Evolutionary conservation across 2,113 vertebrate species (phyloP), one percentile per base, ranked within the genome.

Genomic region (Athene cunicularia): DNA sequence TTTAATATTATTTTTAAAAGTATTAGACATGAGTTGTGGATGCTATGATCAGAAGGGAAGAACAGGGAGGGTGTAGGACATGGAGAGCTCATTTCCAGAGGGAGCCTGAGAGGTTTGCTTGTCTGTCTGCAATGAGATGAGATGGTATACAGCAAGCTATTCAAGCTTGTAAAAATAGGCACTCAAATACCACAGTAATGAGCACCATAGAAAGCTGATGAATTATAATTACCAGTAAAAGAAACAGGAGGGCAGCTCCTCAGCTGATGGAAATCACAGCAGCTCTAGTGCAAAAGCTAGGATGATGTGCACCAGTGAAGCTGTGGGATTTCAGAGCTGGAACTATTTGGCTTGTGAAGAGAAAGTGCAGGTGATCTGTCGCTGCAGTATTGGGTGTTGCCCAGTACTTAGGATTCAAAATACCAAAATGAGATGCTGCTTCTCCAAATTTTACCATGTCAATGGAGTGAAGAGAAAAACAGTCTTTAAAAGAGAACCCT

Each of bases 191-290:
- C 73, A 75, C 73, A 37, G 64, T 82, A 91, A 94, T 82, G 94
- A 97, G 89, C 76, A 70, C 80, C 84, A 87, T 2, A 75, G 89
- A 96, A 93, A 95, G 83, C 80, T 93, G 96, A 95, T 68, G 83
- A 91, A 80, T 96, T 93, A 80, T 95, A 94, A 96, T 94, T 91
- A 50, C 28, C 60, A 77, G 59, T 33, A 27, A 84, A 79, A 59
- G 73, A 80, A 81, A 56, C 59, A 66, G 53, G 88, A 91, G 92
- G 68, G 82, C 90, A 93, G 83, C 86, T 95, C 33, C 86, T 93
- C 75, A 35, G 72, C 88, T 90, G 88, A 52, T 52, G 60, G 80
- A 80, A 92, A 16, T 63, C 80, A 26, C 47, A 84, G 86, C 80
- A 88, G 85, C 90, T 81, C 47, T 45, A 27, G n/a, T 55, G 59